Percentiles rank a stretch among this genome's conserved stretches.
Conservation (phyloP, 2,888 invertebrate genomes). For the Leuctra nigra region DNA sequence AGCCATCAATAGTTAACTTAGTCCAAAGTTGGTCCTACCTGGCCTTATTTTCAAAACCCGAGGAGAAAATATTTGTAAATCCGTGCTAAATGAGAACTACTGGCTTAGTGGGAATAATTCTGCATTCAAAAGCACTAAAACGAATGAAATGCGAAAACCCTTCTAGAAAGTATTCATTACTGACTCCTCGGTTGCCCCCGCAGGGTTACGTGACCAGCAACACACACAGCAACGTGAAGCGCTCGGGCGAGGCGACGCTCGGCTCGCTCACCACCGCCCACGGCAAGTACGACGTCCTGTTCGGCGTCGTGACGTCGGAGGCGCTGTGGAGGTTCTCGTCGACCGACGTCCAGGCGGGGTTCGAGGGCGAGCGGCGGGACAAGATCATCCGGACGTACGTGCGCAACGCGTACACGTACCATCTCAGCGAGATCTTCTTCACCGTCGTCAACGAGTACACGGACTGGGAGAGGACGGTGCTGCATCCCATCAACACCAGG, state of each 20-base stretch:
- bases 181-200: too few relatives aligned
- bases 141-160: too few relatives aligned
- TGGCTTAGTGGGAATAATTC: too few relatives aligned
- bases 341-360: conserved; percentile 68
- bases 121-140: too few relatives aligned
- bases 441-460: conserved; percentile 97
- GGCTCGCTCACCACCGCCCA: conserved; percentile 34
- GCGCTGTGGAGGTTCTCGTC: conserved; percentile 89
- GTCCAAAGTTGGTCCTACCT: too few relatives aligned
- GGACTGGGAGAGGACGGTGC: conserved; percentile 90
- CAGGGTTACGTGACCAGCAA: conserved; percentile 15
- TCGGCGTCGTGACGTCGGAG: conserved; percentile 87
- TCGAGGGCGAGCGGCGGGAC: conserved; percentile 81
- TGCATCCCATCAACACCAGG: conserved; percentile 81
- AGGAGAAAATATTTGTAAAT: too few relatives aligned
- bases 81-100: too few relatives aligned
- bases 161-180: too few relatives aligned
- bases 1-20: too few relatives aligned
- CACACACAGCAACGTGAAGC: conserved; percentile 53
- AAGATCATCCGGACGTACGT: conserved; percentile 82
- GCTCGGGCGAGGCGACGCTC: conserved; percentile 52
- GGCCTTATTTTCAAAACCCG: too few relatives aligned
- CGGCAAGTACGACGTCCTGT: conserved; percentile 69
- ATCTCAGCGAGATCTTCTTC: conserved; percentile 93
- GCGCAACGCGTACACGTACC: conserved; percentile 90